Conservation (phyloP, 2,113 vertebrate species). For the Uria aalge region DNA sequence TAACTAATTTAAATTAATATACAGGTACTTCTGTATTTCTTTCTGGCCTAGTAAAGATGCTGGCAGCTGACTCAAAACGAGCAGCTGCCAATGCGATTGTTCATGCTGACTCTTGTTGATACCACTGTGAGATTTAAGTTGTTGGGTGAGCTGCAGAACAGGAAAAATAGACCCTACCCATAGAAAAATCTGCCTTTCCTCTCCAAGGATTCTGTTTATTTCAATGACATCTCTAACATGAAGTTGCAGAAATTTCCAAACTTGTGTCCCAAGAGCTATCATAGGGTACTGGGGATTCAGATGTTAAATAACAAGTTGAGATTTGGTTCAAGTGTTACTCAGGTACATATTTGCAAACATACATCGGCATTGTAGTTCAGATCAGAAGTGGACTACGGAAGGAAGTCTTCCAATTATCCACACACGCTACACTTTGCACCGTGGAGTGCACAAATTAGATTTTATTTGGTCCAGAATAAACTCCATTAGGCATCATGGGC, state of each 20-base stretch:
- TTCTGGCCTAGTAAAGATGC: not conserved
- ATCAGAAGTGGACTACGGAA: not conserved
- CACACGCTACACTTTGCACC: fast-evolving
- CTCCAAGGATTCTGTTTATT: not conserved
- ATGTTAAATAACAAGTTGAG: not conserved
- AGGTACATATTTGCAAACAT: not conserved
- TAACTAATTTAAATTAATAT: not conserved
- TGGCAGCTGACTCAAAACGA: not conserved
- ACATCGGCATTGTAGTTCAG: not conserved
- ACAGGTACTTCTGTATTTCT: not conserved
- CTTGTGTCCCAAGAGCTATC: not conserved
- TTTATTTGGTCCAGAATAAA: not conserved
- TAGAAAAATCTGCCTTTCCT: not conserved
- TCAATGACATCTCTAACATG: not conserved
- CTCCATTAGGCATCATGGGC: no score
- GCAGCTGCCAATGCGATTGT: not conserved
- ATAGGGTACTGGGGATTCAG: not conserved
- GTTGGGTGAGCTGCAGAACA: not conserved
- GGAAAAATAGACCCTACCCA: not conserved
- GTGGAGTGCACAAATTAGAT: no score
- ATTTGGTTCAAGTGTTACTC: not conserved
- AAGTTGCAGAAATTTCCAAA: not conserved
- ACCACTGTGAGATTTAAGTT: not conserved
- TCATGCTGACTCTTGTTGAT: not conserved
- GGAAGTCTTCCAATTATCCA: not conserved